These are phyloP conservation scores for Ostrea denselamellosa DNA, from an alignment of 1,140 invertebrate genomes.

Conservation along the genomic window DNA sequence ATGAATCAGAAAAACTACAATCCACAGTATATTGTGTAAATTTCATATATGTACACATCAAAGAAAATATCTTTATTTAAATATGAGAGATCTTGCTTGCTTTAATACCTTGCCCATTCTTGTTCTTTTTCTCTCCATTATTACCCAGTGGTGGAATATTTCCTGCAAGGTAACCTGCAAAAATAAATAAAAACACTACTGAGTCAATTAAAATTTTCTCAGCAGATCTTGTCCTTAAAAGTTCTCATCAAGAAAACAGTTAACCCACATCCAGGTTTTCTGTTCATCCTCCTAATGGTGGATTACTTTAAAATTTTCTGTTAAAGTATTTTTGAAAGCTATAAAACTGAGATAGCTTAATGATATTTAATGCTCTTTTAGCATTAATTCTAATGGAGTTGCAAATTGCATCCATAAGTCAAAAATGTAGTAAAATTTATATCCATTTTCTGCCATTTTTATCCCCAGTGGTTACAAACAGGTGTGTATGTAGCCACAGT, in stretches of 20 bases:
- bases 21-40: no score
- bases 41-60: no score
- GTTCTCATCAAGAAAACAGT: neutral
- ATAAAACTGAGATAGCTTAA: neutral
- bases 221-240: neutral
- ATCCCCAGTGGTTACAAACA: neutral
- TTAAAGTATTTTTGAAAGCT: neutral
- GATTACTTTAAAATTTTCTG: neutral
- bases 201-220: neutral
- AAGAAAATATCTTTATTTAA: no score
- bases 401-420: neutral
- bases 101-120: conserved; percentile 49
- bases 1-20: no score
- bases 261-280: neutral
- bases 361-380: neutral
- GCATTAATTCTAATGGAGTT: neutral
- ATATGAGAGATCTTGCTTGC: neutral
- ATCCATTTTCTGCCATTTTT: neutral
- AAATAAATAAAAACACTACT: neutral
- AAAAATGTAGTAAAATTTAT: neutral
- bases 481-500: neutral
- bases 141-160: conserved; percentile 37
- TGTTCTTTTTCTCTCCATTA: conserved; percentile 50
- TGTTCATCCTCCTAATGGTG: neutral
- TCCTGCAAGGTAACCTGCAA: neutral